Evolutionary conservation across 2,888 invertebrate species (phyloP), one percentile per base, ranked within the genome.

Genomic region (Lysandra bellargus): DNA sequence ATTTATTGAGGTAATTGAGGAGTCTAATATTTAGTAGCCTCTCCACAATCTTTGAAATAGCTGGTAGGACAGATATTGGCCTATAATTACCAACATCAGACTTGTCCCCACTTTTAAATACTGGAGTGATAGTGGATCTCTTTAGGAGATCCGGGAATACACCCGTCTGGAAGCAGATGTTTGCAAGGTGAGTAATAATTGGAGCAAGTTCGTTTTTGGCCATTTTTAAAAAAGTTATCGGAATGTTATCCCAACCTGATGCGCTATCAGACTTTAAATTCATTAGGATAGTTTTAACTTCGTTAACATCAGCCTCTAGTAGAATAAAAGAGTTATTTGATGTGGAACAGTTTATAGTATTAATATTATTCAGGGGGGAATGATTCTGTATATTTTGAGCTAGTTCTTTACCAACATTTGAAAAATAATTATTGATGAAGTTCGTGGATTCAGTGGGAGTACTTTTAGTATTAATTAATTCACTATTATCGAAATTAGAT

Each of bases 231-330:
- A 40, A 73, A 17, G 9, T 73, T n/a, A 44, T 37, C 40, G 73
- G 73, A 9, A 73, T n/a, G 7, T 73, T 7, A n/a, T 73, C 73
- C 73, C 73, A 73, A 7, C 73, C 73, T n/a, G 73, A n/a, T n/a
- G 40, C n/a, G 7, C 73, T 73, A 40, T 73, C n/a, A 12, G 73
- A 44, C 44, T 33, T 73, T 12, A 73, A n/a, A 6, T 44, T 73
- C 2, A 9, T 17, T 7, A 73, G 4, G 14, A n/a, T 73, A 2
- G 9, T 40, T 3, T 73, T 44, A 7, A 69, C 69, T 69, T 69
- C 69, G 30, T 1, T 12, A 2, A 33, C 12, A 30, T 69, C 30
- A 33, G 73, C 7, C 7, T 44, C 44, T 1, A 44, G 44, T 0
- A 23, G 23, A 23, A 23, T 0, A 23, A 23, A 44, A 44, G 44